Evolutionary conservation across 2,888 invertebrate genomes (phyloP).

Genomic region (Odontothrips loti): DNA sequence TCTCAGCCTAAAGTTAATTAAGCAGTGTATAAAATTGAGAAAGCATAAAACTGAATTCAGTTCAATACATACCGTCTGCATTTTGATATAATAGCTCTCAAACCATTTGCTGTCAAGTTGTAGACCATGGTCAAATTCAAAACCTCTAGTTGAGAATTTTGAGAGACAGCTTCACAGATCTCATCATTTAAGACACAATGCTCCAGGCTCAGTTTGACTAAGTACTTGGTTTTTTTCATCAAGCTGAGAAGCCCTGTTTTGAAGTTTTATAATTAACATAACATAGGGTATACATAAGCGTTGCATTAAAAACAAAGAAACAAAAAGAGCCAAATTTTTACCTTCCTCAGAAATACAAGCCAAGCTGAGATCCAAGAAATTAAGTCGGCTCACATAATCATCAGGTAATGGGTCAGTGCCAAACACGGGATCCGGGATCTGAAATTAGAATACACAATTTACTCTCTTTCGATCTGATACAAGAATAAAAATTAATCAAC

Average conservation of each 20-base stretch:
- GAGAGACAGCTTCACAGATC: conserved; percentile 64
- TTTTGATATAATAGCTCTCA: conserved; percentile 58
- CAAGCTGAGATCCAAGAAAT: conserved; percentile 84
- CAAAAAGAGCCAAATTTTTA: conserved; percentile 33
- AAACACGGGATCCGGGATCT: conserved; percentile 54
- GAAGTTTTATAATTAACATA: not conserved
- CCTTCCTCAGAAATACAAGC: conserved; percentile 55
- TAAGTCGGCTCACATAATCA: conserved; percentile 58
- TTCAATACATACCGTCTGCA: conserved; percentile 53
- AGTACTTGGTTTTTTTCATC: conserved; percentile 62
- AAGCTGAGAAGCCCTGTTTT: conserved; percentile 53
- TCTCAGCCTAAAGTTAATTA: too few relatives aligned
- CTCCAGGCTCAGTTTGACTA: conserved; percentile 83
- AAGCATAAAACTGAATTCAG: too few relatives aligned
- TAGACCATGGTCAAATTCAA: conserved; percentile 79
- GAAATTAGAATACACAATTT: conserved; percentile 29
- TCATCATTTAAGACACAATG: conserved; percentile 61
- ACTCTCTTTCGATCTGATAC: not conserved
- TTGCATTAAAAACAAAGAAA: not conserved
- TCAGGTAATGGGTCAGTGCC: conserved; percentile 45
- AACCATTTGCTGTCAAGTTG: conserved; percentile 62
- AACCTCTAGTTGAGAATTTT: conserved; percentile 65
- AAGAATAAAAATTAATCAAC: conserved; percentile 29
- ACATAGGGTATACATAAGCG: conserved; percentile 8
- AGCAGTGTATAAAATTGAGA: too few relatives aligned